phyloP scores from a whole-genome alignment of 1,140 invertebrate genomes.

The Heliconius hewitsoni region DNA sequence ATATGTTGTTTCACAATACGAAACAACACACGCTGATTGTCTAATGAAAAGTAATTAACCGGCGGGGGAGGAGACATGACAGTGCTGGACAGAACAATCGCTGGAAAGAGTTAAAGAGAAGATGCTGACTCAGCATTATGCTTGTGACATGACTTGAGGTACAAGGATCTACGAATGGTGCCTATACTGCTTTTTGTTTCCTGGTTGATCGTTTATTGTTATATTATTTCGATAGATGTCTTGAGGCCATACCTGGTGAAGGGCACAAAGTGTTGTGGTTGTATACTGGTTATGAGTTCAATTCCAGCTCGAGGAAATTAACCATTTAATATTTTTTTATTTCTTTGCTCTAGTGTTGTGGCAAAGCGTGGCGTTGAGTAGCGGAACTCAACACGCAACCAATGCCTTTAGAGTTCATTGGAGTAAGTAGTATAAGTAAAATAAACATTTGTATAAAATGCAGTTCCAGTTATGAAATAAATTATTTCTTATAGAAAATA shows the following conservation, averaged over 20 bases:
- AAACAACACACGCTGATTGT: conserved; percentile 59
- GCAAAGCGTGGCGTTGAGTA: too few species aligned
- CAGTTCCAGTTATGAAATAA: background rate
- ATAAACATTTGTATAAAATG: background rate
- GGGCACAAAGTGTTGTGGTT: background rate
- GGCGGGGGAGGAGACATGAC: conserved; percentile 66
- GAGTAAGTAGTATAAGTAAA: too few species aligned
- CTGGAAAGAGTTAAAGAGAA: conserved; percentile 71
- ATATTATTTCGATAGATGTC: background rate
- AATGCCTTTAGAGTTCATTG: background rate
- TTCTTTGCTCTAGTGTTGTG: too few species aligned
- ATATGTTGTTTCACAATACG: conserved; percentile 31
- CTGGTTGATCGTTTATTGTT: background rate
- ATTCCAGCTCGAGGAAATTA: background rate
- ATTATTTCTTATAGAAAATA: background rate
- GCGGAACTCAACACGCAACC: background rate
- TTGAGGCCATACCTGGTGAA: background rate
- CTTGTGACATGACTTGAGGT: conserved; percentile 60
- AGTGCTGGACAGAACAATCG: conserved; percentile 76
- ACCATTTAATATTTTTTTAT: too few species aligned
- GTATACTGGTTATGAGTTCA: background rate
- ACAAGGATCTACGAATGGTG: conserved; percentile 33
- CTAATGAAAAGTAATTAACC: conserved; percentile 81
- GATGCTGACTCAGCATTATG: conserved; percentile 74
- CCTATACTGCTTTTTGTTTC: background rate